Evolutionary conservation across 2,113 vertebrate genomes (phyloP).

Genomic region (Emydocephalus ijimae): DNA sequence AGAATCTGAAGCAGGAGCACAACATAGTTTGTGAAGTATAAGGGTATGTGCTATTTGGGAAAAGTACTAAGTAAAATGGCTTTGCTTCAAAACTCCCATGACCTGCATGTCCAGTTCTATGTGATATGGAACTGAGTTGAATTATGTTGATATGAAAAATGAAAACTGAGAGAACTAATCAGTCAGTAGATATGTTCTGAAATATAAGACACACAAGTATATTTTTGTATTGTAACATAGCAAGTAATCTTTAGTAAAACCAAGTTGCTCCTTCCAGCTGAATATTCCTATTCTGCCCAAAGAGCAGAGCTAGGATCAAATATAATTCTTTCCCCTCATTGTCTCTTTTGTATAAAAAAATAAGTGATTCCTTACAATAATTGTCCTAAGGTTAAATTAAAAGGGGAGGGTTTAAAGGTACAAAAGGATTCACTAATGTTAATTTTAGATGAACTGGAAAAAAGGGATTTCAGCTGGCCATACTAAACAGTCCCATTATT

Average conservation of each 20-base stretch:
- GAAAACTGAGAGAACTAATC: neutral
- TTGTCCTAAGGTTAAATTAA: neutral
- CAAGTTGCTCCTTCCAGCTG: neutral
- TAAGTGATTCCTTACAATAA: neutral
- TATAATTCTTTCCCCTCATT: neutral
- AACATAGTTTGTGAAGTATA: neutral
- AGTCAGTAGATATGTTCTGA: neutral
- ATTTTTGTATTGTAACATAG: neutral
- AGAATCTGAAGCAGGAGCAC: neutral
- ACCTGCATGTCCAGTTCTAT: neutral
- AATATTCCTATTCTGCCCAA: neutral
- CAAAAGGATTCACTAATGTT: neutral
- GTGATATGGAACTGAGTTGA: neutral
- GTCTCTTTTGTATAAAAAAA: neutral
- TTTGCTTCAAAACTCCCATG: neutral
- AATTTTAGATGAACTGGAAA: neutral
- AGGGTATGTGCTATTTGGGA: neutral
- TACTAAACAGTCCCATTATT: neutral
- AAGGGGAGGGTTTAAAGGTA: neutral
- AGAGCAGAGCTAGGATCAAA: neutral
- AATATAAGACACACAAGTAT: neutral
- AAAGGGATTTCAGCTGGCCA: neutral
- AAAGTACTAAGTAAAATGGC: neutral
- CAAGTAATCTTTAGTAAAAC: neutral
- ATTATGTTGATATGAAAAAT: neutral